phyloP scores from a whole-genome alignment of 2,888 invertebrate species.

The Hesperia comma region DNA sequence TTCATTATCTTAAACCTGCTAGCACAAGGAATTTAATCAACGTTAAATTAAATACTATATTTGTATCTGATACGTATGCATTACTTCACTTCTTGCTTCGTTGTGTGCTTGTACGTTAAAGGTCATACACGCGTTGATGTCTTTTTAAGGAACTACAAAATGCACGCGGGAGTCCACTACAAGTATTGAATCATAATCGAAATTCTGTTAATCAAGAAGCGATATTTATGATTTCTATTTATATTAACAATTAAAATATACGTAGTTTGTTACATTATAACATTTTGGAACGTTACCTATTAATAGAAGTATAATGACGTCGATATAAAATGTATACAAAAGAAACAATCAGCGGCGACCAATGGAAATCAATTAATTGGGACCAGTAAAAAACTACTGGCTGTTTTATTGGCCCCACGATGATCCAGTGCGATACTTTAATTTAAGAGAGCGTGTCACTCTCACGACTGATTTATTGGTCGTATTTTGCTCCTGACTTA shows the following conservation, averaged over 20 bases:
- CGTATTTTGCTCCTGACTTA: constrained; percentile 33
- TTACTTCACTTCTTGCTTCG: constrained; percentile 29
- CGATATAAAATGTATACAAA: constrained; percentile 48
- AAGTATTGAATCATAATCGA: constrained; percentile 7
- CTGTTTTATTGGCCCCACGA: constrained; percentile 65
- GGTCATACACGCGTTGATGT: constrained; percentile 51
- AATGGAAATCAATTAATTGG: constrained; percentile 71
- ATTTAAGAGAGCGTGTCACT: constrained; percentile 56
- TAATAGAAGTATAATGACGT: constrained; percentile 37
- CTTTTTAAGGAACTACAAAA: constrained; percentile 47
- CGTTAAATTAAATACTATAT: constrained; percentile 10
- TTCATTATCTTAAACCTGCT: constrained; percentile 9
- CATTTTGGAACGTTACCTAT: neutral
- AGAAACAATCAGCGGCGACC: constrained; percentile 58
- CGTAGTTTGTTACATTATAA: neutral
- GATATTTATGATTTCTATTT: neutral
- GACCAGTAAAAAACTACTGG: constrained; percentile 60
- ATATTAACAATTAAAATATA: no score
- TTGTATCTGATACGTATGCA: constrained; percentile 19
- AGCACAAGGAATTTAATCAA: constrained; percentile 8
- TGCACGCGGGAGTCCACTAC: constrained; percentile 6
- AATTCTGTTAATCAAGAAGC: neutral
- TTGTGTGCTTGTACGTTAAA: constrained; percentile 23
- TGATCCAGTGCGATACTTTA: constrained; percentile 65
- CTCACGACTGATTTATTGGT: constrained; percentile 45